These are phyloP conservation scores for Zaprionus lineosus DNA, from an alignment of 2,888 invertebrate species.

Conservation along the genomic window DNA sequence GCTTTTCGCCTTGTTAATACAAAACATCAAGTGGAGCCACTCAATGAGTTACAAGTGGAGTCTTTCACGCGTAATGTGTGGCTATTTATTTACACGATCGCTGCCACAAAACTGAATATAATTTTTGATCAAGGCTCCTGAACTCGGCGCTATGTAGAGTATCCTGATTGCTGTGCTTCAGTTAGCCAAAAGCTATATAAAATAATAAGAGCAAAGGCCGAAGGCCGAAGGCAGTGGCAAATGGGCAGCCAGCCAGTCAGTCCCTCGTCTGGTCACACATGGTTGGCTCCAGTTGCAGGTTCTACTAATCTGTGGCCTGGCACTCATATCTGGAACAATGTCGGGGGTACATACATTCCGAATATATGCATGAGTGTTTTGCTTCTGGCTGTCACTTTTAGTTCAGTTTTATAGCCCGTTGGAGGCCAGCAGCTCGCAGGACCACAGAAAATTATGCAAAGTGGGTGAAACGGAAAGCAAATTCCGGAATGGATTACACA, in stretches of 20 bases:
- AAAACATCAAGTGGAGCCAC: too few species aligned
- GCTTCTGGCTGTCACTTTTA: constrained; percentile 27
- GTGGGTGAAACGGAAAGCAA: constrained; percentile 12
- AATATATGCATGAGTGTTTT: constrained; percentile 30
- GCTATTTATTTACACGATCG: too few species aligned
- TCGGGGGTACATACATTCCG: background rate
- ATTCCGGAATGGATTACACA: constrained; percentile 19
- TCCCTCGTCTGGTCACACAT: constrained; percentile 2
- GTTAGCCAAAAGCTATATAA: constrained; percentile 42
- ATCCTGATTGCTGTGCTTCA: constrained; percentile 1
- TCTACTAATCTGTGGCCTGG: background rate
- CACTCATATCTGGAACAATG: too few species aligned
- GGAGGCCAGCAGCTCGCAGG: constrained; percentile 9
- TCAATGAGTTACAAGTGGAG: too few species aligned
- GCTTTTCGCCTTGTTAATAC: background rate
- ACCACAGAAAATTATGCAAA: constrained; percentile 48
- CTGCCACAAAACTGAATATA: too few species aligned
- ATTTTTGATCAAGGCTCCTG: too few species aligned
- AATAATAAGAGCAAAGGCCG: constrained; percentile 50
- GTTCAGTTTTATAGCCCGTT: constrained; percentile 20
- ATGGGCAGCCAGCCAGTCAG: constrained; percentile 29
- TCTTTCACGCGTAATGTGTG: too few species aligned
- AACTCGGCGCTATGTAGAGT: constrained; percentile 6
- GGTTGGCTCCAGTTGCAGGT: constrained; percentile 5
- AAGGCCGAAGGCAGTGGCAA: constrained; percentile 24